Evolutionary conservation across 2,113 vertebrate genomes (phyloP).

Genomic region (Himantopus leucocephalus): DNA sequence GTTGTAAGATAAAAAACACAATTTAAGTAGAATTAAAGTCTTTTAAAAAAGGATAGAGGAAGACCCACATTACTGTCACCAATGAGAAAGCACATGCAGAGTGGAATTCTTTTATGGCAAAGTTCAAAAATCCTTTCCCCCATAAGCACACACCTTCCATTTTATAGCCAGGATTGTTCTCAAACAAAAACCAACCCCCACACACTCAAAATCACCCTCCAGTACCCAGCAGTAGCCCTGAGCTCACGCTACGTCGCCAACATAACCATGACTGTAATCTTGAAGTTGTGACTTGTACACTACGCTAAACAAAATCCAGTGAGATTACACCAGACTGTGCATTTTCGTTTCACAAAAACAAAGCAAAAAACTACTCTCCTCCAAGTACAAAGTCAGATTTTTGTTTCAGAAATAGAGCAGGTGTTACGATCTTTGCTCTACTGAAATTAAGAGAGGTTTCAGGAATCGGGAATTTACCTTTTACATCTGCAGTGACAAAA

Average conservation of each 20-base stretch:
- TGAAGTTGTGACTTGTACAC: not conserved
- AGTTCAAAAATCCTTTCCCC: not conserved
- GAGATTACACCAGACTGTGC: not conserved
- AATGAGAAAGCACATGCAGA: not conserved
- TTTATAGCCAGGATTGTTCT: not conserved
- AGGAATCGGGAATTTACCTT: not conserved
- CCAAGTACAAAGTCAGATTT: not conserved
- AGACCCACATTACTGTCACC: not conserved
- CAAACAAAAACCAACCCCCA: not conserved
- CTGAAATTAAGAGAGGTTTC: not conserved
- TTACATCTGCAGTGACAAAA: not conserved
- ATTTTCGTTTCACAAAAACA: not conserved
- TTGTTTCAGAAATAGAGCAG: not conserved
- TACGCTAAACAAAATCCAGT: not conserved
- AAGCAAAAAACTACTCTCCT: not conserved
- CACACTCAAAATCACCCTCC: not conserved
- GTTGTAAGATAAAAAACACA: not conserved
- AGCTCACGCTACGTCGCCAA: not conserved
- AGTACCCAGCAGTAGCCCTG: not conserved
- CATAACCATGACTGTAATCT: not conserved
- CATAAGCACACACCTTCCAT: not conserved
- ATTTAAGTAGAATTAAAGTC: not conserved
- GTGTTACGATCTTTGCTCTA: not conserved
- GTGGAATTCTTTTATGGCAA: not conserved
- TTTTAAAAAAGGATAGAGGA: not conserved